Conservation (phyloP, 2,113 vertebrate species). For the Romanogobio albipinnatus region DNA sequence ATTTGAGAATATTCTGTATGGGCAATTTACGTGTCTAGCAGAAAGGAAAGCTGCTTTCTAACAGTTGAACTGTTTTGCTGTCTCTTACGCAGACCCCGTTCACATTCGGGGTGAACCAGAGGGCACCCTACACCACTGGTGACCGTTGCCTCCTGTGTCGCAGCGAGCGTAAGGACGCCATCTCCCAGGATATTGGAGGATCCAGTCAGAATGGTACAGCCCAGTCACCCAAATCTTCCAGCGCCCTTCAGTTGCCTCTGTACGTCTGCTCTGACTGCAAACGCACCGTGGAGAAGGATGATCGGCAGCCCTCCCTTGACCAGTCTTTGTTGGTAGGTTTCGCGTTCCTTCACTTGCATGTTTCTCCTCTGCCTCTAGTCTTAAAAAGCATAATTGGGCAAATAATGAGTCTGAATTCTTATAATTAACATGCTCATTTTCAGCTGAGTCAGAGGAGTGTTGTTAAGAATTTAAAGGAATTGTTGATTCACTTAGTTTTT, state of each 20-base stretch:
- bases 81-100: slow-evolving; percentile 83
- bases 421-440: not conserved
- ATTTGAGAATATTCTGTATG: not conserved
- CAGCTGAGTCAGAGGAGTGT: not conserved
- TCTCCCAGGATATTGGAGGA: slow-evolving; percentile 80
- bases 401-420: slow-evolving; percentile 8
- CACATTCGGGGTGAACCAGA: slow-evolving; percentile 94
- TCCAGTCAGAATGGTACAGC: slow-evolving; percentile 81
- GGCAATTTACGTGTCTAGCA: not conserved
- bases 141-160: slow-evolving; percentile 94
- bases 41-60: not conserved
- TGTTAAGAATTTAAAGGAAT: not conserved
- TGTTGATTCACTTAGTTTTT: not conserved
- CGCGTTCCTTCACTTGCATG: not conserved
- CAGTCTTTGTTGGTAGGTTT: slow-evolving; percentile 85
- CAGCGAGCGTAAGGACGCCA: slow-evolving; percentile 89
- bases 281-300: slow-evolving; percentile 91
- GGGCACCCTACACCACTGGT: slow-evolving; percentile 89
- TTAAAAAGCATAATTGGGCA: not conserved
- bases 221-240: slow-evolving; percentile 83
- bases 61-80: not conserved
- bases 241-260: slow-evolving; percentile 89
- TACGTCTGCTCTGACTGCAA: slow-evolving; percentile 97
- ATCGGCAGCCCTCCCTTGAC: slow-evolving; percentile 83
- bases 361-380: not conserved